Base-by-base conservation (phyloP, 2,113 vertebrate species). In the Hypomesus transpacificus region DNA sequence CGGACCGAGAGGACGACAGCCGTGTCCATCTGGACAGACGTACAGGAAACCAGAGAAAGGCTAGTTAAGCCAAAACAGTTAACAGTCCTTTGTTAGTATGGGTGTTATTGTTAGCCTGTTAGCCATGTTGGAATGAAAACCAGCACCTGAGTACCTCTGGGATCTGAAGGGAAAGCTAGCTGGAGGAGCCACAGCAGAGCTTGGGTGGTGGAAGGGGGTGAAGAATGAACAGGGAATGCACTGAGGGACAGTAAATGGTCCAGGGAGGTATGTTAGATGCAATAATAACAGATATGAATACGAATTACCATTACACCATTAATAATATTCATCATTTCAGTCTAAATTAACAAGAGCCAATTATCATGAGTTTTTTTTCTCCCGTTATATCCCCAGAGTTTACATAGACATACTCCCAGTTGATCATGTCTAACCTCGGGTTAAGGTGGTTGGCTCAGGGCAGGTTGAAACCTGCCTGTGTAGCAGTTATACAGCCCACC, bases 61-160 rank as follows among this genome's bases (percentile, higher is more conserved):
- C 59, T 28, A 61, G 61, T 4, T 28, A n/a, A 63, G 24, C 17
- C 3, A 7, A 3, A 61, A 26, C 31, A n/a, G 17, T 65, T 8
- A 31, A 21, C 11, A 50, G 46, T 46, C 34, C 31, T 14, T 68
- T 68, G 66, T 68, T 75, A 22, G 80, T 90, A 89, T 85, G 17
- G 24, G 67, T 17, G 18, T 14, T 70, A 18, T 80, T 84, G 86
- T 89, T 90, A 90, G 87, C 73, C 73, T 84, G 75, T 82, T 84
- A 80, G 85, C 82, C 81, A 72, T 84, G 81, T 83, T 67, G 88
- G 87, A 84, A 90, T 88, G 91, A 92, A 92, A 92, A 92, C 91
- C 91, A 92, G 91, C 91, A 92, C 83, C 80, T 75, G 86, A 86
- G 85, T 69, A 82, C 79, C 78, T 87, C 82, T 85, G 87, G 84